A percentile compares a stretch with the other conserved stretches of the same genome.
These are phyloP conservation scores for Bembecia ichneumoniformis DNA, from an alignment of 2,888 invertebrate genomes.

Conservation along the genomic window DNA sequence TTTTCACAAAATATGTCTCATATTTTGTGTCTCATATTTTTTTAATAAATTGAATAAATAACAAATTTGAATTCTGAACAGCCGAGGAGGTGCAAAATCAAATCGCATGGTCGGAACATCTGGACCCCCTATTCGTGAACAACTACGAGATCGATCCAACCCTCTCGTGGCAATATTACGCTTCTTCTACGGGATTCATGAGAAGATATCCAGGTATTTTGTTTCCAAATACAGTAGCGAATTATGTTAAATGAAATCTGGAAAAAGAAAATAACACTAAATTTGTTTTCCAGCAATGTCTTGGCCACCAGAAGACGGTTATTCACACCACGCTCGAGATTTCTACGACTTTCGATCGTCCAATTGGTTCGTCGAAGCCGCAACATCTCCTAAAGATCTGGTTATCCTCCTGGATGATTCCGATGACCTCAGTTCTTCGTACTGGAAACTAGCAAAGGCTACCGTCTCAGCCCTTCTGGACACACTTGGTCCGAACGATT, in stretches of 20 bases:
- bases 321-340: slow-evolving; percentile 82
- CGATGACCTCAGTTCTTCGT: slow-evolving; percentile 88
- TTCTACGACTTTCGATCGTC: slow-evolving; percentile 96
- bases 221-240: not conserved
- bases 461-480: slow-evolving; percentile 93
- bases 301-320: slow-evolving; percentile 86
- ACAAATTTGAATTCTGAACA: slow-evolving; percentile 27
- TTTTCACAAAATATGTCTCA: too few relatives aligned
- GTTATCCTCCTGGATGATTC: slow-evolving; percentile 94
- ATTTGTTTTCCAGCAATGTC: slow-evolving; percentile 75
- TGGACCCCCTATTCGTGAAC: slow-evolving; percentile 90
- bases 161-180: slow-evolving; percentile 98
- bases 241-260: not conserved
- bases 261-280: not conserved
- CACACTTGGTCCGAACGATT: slow-evolving; percentile 97
- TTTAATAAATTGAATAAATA: too few relatives aligned
- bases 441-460: slow-evolving; percentile 87
- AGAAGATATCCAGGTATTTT: slow-evolving; percentile 90
- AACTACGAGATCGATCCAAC: slow-evolving; percentile 93
- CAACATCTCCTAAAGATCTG: slow-evolving; percentile 97
- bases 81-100: slow-evolving; percentile 88
- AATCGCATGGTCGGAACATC: slow-evolving; percentile 94
- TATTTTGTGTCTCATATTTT: too few relatives aligned
- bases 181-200: slow-evolving; percentile 95
- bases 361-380: slow-evolving; percentile 97